Evolutionary conservation across 2,113 vertebrate genomes (phyloP).

Genomic region (Oceanites oceanicus): DNA sequence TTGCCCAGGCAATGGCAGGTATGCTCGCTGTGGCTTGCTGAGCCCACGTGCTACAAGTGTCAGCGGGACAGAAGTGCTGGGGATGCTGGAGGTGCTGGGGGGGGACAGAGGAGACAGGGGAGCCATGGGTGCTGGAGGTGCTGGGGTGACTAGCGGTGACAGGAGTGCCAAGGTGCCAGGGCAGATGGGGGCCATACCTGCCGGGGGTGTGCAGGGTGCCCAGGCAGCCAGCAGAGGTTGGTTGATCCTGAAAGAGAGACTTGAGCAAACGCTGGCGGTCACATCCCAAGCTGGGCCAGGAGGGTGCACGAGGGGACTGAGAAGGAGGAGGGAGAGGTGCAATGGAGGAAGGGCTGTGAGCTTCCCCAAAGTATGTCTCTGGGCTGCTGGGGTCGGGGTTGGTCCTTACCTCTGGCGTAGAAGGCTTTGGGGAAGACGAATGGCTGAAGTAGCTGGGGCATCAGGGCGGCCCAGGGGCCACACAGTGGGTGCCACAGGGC

Average conservation of each 20-base stretch:
- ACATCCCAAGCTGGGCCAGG: background rate
- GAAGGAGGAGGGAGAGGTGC: background rate
- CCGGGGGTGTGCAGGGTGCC: no score
- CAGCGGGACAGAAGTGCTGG: background rate
- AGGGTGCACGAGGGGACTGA: no score
- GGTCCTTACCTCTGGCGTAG: background rate
- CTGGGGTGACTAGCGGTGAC: background rate
- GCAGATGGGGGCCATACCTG: no score
- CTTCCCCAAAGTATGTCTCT: background rate
- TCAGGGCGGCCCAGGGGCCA: rapidly evolving
- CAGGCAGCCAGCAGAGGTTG: background rate
- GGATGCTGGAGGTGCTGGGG: no score
- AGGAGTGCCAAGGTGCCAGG: background rate
- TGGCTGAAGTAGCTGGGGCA: no score
- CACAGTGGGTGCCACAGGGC: background rate
- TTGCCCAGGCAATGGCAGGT: background rate
- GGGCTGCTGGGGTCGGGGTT: background rate
- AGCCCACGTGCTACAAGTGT: background rate
- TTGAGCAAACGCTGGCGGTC: background rate
- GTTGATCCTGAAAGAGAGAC: background rate
- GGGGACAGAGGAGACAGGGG: no score
- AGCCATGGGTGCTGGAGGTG: background rate
- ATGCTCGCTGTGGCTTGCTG: background rate
- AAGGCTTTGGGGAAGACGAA: background rate
- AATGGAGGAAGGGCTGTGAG: background rate